Base-by-base conservation (phyloP, 1,140 invertebrate genomes). In the Papilio dardanus region DNA sequence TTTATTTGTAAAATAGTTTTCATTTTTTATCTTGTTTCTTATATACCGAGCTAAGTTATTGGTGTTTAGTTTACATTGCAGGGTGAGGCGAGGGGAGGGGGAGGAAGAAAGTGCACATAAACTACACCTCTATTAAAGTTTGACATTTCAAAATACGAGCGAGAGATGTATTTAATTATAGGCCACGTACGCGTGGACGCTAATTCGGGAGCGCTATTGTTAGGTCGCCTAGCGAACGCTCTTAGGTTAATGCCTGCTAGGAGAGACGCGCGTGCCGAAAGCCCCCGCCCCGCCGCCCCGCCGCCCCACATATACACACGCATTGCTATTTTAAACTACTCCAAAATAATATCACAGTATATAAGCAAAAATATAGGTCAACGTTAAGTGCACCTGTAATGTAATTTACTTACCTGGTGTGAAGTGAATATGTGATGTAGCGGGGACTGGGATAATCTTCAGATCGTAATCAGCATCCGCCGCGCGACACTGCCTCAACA, bases 91-190 rank as follows among this genome's bases (percentile, higher is more conserved):
- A 7, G 16, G 16, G 19, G 6, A 16, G 16, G 5, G 42, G 42
- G 42, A 46, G 16, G 19, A n/a, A 21, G 24, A 24, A 7, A 24
- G 21, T 21, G 21, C 31, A 21, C 66, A 37, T 33, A 37, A 37
- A 68, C n/a, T 68, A 68, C 19, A 12, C 10, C 21, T 10, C 37
- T 68, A 35, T 21, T 37, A 68, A 37, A 33, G 30, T 33, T 66
- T 68, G 66, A 68, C 66, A 68, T 68, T 68, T 68, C 66, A 68
- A 33, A 68, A 68, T 33, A 68, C 66, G 66, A 68, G 66, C 66
- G 30, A 37, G 33, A n/a, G 31, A 37, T 68, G 66, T 19, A 37
- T 68, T 68, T 68, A 68, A 68, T 68, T 68, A 35, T 68, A 68
- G 66, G 30, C n/a, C 31, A 21, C 66, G 66, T 68, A 35, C 66